These are phyloP conservation scores for Falco concolor DNA, from an alignment of 2,797 vertebrate genomes.

Conservation along the genomic window DNA sequence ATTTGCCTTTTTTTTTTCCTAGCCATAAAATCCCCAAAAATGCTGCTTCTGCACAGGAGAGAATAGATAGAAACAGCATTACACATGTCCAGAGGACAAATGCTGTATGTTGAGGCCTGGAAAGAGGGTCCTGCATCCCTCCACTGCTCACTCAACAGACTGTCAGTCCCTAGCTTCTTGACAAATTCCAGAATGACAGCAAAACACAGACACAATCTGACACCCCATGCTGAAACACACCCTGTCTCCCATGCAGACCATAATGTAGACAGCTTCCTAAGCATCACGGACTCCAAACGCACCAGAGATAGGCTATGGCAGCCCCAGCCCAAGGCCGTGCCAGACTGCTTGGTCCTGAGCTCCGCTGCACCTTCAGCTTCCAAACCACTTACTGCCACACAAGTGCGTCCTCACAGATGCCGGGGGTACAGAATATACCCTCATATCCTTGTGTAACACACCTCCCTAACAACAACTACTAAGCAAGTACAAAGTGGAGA, in stretches of 20 bases:
- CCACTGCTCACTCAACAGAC: neutral
- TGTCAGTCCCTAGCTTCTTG: neutral
- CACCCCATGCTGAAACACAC: fast-evolving
- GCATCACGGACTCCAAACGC: neutral
- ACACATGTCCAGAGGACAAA: neutral
- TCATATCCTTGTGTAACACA: neutral
- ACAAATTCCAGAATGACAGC: neutral
- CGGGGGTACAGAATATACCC: neutral
- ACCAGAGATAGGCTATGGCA: neutral
- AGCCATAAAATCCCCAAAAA: neutral
- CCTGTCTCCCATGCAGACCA: neutral
- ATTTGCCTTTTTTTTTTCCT: neutral
- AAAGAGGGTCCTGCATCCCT: neutral
- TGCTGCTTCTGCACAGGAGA: neutral
- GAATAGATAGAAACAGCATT: neutral
- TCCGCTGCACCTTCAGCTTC: neutral
- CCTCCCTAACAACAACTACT: fast-evolving
- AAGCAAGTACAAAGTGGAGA: neutral
- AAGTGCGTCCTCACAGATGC: fast-evolving
- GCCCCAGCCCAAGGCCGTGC: neutral
- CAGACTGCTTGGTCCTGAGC: neutral
- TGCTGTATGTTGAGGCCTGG: neutral
- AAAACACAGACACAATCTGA: neutral
- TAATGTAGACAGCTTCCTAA: neutral
- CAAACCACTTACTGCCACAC: neutral